Evolutionary conservation across 2,888 invertebrate genomes (phyloP).

Genomic region (Limnephilus lunatus): DNA sequence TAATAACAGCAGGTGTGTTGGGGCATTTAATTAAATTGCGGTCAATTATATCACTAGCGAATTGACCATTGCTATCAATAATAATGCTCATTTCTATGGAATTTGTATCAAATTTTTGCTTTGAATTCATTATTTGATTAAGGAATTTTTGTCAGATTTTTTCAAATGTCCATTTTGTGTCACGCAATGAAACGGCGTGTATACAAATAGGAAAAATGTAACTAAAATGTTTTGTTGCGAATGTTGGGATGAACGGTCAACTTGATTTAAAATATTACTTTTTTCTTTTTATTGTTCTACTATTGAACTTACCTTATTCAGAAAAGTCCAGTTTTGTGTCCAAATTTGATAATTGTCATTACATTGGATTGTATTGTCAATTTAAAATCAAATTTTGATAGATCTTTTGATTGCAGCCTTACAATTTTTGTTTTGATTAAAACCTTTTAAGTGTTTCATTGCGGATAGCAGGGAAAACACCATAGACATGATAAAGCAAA

Average conservation of each 20-base stretch:
- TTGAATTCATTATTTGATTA: neutral
- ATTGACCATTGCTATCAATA: no score
- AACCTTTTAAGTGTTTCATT: no score
- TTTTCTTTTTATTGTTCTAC: no score
- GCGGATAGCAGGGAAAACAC: no score
- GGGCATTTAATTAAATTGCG: neutral
- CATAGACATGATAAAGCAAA: no score
- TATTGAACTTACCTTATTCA: neutral
- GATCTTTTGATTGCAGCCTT: no score
- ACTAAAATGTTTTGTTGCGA: neutral
- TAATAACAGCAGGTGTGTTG: neutral
- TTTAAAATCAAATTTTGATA: no score
- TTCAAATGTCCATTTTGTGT: neutral
- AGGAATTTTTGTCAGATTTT: no score
- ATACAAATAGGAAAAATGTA: neutral
- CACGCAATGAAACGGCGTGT: neutral
- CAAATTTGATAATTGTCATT: neutral
- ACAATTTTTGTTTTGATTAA: no score
- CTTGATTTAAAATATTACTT: neutral
- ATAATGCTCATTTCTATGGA: neutral
- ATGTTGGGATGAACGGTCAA: neutral
- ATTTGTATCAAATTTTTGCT: neutral
- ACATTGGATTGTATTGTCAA: no score
- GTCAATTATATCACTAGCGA: neutral
- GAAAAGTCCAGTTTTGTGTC: neutral